phyloP scores from a whole-genome alignment of 2,888 invertebrate species.

The Ommatoiulus sabulosus region DNA sequence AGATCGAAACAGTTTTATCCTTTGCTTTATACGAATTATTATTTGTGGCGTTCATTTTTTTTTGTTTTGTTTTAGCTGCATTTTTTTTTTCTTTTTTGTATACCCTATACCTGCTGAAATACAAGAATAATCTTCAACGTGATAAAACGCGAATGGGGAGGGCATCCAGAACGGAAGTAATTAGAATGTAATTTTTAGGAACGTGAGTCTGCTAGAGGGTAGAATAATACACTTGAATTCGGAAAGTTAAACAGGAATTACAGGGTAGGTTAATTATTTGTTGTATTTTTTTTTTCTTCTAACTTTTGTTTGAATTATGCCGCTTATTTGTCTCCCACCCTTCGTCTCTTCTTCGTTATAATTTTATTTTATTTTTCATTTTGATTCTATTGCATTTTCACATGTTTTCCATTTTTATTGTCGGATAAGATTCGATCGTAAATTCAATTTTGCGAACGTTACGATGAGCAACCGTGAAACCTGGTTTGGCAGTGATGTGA shows the following conservation, averaged over 20 bases:
- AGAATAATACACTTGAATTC: constrained; percentile 27
- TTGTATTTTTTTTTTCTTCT: background rate
- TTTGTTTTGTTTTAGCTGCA: background rate
- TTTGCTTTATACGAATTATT: constrained; percentile 35
- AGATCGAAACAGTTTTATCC: constrained; percentile 40
- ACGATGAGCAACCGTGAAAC: background rate
- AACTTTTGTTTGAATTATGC: background rate
- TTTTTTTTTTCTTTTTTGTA: constrained; percentile 11
- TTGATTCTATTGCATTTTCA: background rate
- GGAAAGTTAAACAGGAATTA: constrained; percentile 42
- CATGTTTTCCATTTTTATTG: background rate
- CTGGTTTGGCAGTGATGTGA: background rate
- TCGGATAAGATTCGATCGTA: background rate
- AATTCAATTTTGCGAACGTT: background rate
- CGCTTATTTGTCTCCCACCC: background rate
- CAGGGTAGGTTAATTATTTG: constrained; percentile 43
- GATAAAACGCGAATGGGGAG: background rate
- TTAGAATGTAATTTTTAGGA: constrained; percentile 17
- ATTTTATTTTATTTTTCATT: background rate
- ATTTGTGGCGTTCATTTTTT: background rate
- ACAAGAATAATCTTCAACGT: background rate
- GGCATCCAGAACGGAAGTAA: background rate
- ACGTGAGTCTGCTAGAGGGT: background rate
- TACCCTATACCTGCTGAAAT: constrained; percentile 23
- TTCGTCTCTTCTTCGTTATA: background rate